Evolutionary conservation across 2,113 vertebrate genomes (phyloP), one percentile per base, ranked within the genome.

Genomic region (Neopipo cinnamomea): DNA sequence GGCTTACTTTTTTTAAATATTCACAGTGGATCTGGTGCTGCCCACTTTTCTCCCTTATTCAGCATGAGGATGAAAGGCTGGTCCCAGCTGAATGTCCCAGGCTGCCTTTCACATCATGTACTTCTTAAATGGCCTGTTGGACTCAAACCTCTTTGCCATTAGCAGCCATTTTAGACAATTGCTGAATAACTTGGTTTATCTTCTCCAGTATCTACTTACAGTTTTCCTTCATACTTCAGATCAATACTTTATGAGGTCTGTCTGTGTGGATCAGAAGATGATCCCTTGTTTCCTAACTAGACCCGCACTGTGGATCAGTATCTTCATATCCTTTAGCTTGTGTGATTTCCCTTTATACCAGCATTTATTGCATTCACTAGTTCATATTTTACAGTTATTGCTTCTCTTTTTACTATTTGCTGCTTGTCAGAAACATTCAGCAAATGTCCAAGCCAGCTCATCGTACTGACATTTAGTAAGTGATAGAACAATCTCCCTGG

Each of bases 401-500:
- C 91, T 93, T 97, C 71, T 85, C 87, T 78, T 89, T 92, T 85
- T 73, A 33, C 70, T 82, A 35, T 91, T 95, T 95, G 61, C 53
- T 92, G 56, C 91, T 89, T 95, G 84, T 92, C 91, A 91, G 81
- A 96, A 95, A 70, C 41, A 49, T 75, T 95, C 77, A 89, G 77
- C 62, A 89, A 93, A 78, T 61, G 81, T 89, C 95, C 94, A 88
- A 89, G 62, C 44, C 87, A 94, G 74, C 87, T 92, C 76, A 95
- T 93, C 86, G 35, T n/a, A 9, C 62, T 96, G 92, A 92, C 66
- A 79, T 97, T 96, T 91, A 93, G 77, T 72, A 88, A 95, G 79
- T 81, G 91, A 81, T 86, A 68, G 47, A 96, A 86, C 52, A 37
- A 66, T 81, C 73, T 96, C 93, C 62, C 93, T 77, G 63, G 47